Evolutionary conservation across 1,140 invertebrate genomes (phyloP), one percentile per base, ranked within the genome.

Genomic region (Drosophila azteca): DNA sequence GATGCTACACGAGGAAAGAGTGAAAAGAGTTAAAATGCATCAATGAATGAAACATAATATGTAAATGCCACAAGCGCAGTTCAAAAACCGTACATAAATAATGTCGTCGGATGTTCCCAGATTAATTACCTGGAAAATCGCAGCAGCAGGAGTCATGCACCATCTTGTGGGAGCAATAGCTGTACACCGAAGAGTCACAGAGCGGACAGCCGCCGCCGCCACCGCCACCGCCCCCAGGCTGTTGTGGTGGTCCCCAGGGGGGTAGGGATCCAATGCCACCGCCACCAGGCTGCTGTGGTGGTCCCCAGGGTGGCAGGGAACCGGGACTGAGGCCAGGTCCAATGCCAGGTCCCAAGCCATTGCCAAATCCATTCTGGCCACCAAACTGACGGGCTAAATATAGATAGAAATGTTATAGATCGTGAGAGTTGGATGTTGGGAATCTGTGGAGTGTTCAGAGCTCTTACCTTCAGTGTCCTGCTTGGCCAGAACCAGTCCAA

Each of bases 101-200:
- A 67, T 52, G 63, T 62, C 29, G 22, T n/a, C 6, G 6, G 39
- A 8, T 6, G 26, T 13, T 20, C 39, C 13, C 9, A 45, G 70
- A 75, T 59, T 58, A 66, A 79, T 94, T 94, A 69, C 93, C 93
- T 64, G 93, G 91, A 79, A 92, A 91, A 52, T 93, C 92, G 77
- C 95, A 96, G 83, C 95, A 96, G 79, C 95, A 96, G 0, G 95
- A 93, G 78, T 96, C 95, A 79, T 96, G 95, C 1, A 95, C 92
- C 54, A 96, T 92, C 90, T 95, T 96, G 44, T 95, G 93, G 3
- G 94, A 94, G 77, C 95, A 96, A 75, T 96, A 96, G 66, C 94
- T 94, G 88, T 94, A 96, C 0, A 96, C 95, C 0, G 95, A 96
- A 2, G 94, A 94, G 84, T 96, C 95, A 73, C 95, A 96, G 4